Evolutionary conservation across 2,797 vertebrate genomes (phyloP), one percentile per base, ranked within the genome.

Genomic region (Rhinophrynus dorsalis): DNA sequence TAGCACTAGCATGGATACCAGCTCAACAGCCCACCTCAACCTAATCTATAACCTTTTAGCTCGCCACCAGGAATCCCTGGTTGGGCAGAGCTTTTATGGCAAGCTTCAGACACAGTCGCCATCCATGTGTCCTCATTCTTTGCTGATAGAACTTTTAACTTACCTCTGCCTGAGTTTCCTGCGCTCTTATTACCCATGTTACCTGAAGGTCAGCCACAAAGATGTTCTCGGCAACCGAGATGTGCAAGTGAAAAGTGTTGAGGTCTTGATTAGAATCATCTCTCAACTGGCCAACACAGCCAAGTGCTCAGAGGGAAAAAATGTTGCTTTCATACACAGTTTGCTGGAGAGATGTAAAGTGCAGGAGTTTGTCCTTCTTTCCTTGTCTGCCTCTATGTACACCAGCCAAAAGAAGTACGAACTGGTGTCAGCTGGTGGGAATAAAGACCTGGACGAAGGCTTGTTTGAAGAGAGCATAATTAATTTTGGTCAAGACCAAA

Each of bases 201-300:
- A 95, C 78, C 78, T 94, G 29, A 89, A 76, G 60, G 80, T 96
- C 45, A 84, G 82, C 11, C 92, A 93, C 44, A 88, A 85, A 9
- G 95, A 96, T 74, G 57, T 95, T 1, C 92, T 96, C 20, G 96
- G 90, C 40, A 98, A 98, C 89, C 83, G 92, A 11, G 96, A 98
- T 0, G 97, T 98, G 38, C 97, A 98, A 87, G 95, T 98, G 63
- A 96, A 96, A 76, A 98, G 97, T 0, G 95, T 96, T 37, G 92
- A 94, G 75, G 96, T 99, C n/a, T 84, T 99, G 62, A 94, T 94
- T 3, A 82, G 90, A 10, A 78, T 99, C 21, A 85, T 94, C 77
- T 84, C 80, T 0, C 93, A 96, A 80, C 86, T 99, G 62, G 80
- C 88, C 21, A 67, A 54, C 0, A 29, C 87, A 69, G 92, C 91